These are phyloP conservation scores for Oncorhynchus masou DNA, from an alignment of 2,113 vertebrate genomes.

Conservation along the genomic window DNA sequence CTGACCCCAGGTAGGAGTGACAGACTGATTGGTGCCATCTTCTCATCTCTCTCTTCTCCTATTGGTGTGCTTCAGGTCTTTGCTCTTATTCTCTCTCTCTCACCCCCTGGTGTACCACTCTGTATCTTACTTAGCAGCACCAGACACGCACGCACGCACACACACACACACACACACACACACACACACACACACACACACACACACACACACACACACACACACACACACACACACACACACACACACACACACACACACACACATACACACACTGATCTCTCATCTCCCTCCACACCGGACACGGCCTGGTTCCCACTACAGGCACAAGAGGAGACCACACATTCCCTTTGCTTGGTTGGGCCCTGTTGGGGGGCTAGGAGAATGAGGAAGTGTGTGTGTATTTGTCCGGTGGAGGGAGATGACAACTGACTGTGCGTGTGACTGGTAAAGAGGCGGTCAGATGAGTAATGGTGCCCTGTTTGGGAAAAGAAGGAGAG, in stretches of 20 bases:
- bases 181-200: too few relatives aligned
- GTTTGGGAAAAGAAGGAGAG: neutral
- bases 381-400: too few relatives aligned
- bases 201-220: too few relatives aligned
- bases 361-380: too few relatives aligned
- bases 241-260: too few relatives aligned
- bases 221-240: too few relatives aligned
- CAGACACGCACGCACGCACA: too few relatives aligned
- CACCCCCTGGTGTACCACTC: neutral
- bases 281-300: neutral
- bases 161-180: too few relatives aligned
- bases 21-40: conserved; percentile 38
- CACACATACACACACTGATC: neutral
- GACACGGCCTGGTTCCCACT: too few relatives aligned
- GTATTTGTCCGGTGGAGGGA: neutral
- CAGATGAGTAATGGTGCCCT: neutral
- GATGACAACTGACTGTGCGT: neutral
- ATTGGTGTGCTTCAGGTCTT: conserved; percentile 38
- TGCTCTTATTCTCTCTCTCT: neutral
- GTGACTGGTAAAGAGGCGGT: neutral
- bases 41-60: conserved; percentile 36
- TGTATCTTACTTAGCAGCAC: conserved; percentile 11
- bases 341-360: too few relatives aligned
- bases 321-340: too few relatives aligned
- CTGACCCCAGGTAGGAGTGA: neutral